A percentile compares a stretch with the other conserved stretches of the same genome.
Conservation (phyloP, 2,113 vertebrate genomes). For the Austrofundulus limnaeus region DNA sequence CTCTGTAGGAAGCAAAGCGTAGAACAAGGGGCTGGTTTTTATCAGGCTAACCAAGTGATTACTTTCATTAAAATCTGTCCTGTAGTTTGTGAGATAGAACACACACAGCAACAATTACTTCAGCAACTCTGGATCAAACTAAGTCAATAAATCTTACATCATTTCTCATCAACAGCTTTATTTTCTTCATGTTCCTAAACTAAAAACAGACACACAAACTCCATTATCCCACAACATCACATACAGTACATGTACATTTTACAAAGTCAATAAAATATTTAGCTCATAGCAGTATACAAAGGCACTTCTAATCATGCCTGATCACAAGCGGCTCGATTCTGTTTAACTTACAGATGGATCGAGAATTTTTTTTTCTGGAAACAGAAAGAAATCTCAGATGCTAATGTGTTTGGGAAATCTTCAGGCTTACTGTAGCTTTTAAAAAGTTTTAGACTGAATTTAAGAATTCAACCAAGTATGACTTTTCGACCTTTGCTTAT, state of each 20-base stretch:
- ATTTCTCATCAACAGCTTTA: not conserved
- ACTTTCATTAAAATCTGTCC: no score
- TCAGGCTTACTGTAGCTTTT: not conserved
- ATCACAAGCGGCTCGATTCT: slow-evolving; percentile 12
- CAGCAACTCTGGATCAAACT: slow-evolving; percentile 8
- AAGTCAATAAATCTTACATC: not conserved
- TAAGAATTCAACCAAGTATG: not conserved
- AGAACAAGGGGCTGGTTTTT: no score
- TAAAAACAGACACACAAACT: not conserved
- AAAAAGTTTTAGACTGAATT: slow-evolving; percentile 16
- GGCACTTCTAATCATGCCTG: not conserved
- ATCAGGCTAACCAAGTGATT: no score
- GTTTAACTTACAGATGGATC: not conserved
- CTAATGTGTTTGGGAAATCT: not conserved
- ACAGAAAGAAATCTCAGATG: not conserved
- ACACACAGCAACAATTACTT: slow-evolving; percentile 1
- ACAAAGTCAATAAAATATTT: slow-evolving; percentile 2
- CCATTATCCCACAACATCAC: not conserved
- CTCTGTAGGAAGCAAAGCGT: no score
- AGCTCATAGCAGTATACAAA: not conserved
- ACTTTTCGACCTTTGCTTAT: slow-evolving; percentile 9
- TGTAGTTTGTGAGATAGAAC: not conserved
- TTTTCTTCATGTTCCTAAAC: not conserved
- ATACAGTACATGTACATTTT: slow-evolving; percentile 5
- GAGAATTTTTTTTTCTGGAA: not conserved